Conservation (phyloP, 2,888 invertebrate genomes). For the Cerceris rybyensis region DNA sequence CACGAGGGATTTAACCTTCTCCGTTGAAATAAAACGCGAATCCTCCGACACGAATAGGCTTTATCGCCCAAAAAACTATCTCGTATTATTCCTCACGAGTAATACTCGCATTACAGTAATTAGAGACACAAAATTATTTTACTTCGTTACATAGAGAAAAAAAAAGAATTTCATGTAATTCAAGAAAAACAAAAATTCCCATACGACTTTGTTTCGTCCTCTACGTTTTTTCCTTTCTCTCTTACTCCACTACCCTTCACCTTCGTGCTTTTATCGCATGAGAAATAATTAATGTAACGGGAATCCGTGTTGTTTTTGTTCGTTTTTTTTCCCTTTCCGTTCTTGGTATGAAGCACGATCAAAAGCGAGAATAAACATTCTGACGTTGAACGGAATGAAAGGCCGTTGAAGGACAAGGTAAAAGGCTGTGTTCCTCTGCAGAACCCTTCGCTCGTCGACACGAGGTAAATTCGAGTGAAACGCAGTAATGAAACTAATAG, state of each 20-base stretch:
- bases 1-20: slow-evolving; percentile 23
- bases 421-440: slow-evolving; percentile 13
- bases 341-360: background rate
- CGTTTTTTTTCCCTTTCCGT: too few species aligned
- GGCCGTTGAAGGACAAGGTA: slow-evolving; percentile 19
- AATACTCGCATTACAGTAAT: background rate
- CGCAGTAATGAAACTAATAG: slow-evolving; percentile 62
- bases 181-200: too few species aligned
- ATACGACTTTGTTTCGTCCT: too few species aligned
- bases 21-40: slow-evolving; percentile 28
- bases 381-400: slow-evolving; percentile 23
- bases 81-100: background rate
- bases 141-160: too few species aligned
- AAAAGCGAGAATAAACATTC: slow-evolving; percentile 30
- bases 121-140: too few species aligned
- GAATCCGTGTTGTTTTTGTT: background rate
- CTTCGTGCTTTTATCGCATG: too few species aligned
- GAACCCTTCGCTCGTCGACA: slow-evolving; percentile 12
- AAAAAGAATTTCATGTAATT: too few species aligned
- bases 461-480: slow-evolving; percentile 51
- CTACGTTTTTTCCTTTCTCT: too few species aligned
- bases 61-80: background rate
- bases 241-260: too few species aligned
- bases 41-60: background rate
- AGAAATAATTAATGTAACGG: background rate